Evolutionary conservation across 2,797 vertebrate genomes (phyloP).

Genomic region (Zenarchopterus dispar): DNA sequence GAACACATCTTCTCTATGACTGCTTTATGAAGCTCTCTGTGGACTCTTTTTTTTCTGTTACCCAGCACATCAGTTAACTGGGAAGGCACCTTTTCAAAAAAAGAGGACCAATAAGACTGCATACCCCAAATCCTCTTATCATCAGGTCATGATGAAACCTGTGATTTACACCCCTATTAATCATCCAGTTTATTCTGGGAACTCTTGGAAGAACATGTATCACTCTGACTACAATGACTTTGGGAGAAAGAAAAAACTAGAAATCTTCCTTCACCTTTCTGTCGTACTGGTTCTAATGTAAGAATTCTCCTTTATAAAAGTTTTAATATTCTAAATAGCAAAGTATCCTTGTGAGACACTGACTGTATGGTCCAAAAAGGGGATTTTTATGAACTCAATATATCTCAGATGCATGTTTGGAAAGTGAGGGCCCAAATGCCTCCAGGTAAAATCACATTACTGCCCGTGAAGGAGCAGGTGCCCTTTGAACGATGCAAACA

Average conservation of each 20-base stretch:
- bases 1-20: slow-evolving; percentile 68
- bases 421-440: slow-evolving; percentile 14
- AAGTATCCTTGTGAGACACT: neutral
- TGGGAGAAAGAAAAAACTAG: too few relatives aligned
- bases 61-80: slow-evolving; percentile 24
- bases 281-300: too few relatives aligned
- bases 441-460: slow-evolving; percentile 29
- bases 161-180: slow-evolving; percentile 3
- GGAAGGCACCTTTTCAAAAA: slow-evolving; percentile 53
- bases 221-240: too few relatives aligned
- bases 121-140: slow-evolving; percentile 31
- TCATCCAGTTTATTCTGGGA: slow-evolving; percentile 23
- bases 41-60: slow-evolving; percentile 38
- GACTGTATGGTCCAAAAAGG: neutral
- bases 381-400: slow-evolving; percentile 28
- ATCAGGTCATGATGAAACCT: neutral
- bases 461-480: slow-evolving; percentile 13
- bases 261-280: too few relatives aligned
- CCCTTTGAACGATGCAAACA: slow-evolving; percentile 21
- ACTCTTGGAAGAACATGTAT: slow-evolving; percentile 1
- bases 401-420: slow-evolving; percentile 23
- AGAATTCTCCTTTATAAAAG: too few relatives aligned
- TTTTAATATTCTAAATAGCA: too few relatives aligned
- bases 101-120: slow-evolving; percentile 48
- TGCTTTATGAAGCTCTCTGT: slow-evolving; percentile 8